These are phyloP conservation scores for Medauroidea extradentata DNA, from an alignment of 1,140 invertebrate species.

Conservation along the genomic window DNA sequence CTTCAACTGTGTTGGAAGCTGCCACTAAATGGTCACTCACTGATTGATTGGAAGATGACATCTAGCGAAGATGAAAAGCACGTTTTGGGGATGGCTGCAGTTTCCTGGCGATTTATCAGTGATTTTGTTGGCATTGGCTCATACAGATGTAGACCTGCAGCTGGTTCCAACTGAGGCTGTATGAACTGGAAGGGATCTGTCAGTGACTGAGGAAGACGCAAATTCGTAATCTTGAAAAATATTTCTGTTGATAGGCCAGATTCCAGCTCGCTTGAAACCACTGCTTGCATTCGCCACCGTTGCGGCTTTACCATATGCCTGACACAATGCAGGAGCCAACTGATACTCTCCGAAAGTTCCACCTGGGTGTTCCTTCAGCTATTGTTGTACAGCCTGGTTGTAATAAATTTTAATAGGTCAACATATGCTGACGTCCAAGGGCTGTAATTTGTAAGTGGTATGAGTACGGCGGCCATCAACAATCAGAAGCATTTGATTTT, in stretches of 20 bases:
- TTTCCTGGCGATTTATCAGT: no score
- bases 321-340: constrained; percentile 24
- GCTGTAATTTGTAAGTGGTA: constrained; percentile 40
- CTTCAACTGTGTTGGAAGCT: no score
- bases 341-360: constrained; percentile 33
- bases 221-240: constrained; percentile 38
- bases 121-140: no score
- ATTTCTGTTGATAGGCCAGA: constrained; percentile 34
- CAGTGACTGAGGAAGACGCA: constrained; percentile 32
- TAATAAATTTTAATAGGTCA: constrained; percentile 38
- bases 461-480: constrained; percentile 40
- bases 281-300: constrained; percentile 33
- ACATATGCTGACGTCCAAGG: constrained; percentile 35
- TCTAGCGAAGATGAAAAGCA: no score
- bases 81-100: no score
- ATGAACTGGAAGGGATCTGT: constrained; percentile 23
- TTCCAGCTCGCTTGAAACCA: constrained; percentile 32
- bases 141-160: no score
- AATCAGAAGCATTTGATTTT: constrained; percentile 24
- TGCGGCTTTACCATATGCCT: constrained; percentile 24
- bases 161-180: no score
- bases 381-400: constrained; percentile 42
- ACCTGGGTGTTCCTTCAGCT: constrained; percentile 30
- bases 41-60: no score
- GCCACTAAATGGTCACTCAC: no score